Evolutionary conservation across 2,888 invertebrate genomes (phyloP), one percentile per base, ranked within the genome.

Genomic region (Hemithea aestivaria): DNA sequence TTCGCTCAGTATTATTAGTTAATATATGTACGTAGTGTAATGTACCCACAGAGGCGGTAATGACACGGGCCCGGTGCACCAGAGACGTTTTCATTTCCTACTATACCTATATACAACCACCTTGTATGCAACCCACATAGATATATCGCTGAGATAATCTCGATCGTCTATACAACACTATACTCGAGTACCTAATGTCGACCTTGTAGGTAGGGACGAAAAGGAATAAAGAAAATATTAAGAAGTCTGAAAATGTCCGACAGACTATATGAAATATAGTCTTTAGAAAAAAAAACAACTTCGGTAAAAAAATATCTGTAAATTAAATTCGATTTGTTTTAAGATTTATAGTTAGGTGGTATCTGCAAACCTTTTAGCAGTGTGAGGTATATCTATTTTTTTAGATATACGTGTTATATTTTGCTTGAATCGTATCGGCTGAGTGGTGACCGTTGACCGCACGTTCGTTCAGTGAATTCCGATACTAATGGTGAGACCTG

Each of bases 1-100:
- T 81, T 75, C 72, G 73, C 77, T 78, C 79, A 80, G 80, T 81
- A 77, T 80, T 80, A 83, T 74, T 81, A 78, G 73, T 74, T 70
- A 56, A 62, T 76, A 73, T 68, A 57, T 52, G 62, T 62, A 58
- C 56, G 59, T 63, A 59, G 64, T 59, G 52, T 64, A 58, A 57
- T 56, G 56, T 62, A 60, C 57, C 51, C 51, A 53, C 53, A 58
- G 65, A 66, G 61, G 58, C 55, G 62, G 56, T 58, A 58, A 53
- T 53, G 57, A 66, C 72, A 72, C 66, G 76, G 77, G 73, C 78
- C 78, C 80, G 77, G 67, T 73, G 75, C 73, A 63, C 45, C 51
- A 56, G 51, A 51, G 50, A 55, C 47, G 49, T 54, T 58, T n/a
- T 63, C 39, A 51, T 60, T 62, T 62, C 56, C 51, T 56, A 54